A percentile compares a stretch with the other conserved stretches of the same genome.
Conservation (phyloP, 2,888 invertebrate species). For the Hemaris fuciformis region DNA sequence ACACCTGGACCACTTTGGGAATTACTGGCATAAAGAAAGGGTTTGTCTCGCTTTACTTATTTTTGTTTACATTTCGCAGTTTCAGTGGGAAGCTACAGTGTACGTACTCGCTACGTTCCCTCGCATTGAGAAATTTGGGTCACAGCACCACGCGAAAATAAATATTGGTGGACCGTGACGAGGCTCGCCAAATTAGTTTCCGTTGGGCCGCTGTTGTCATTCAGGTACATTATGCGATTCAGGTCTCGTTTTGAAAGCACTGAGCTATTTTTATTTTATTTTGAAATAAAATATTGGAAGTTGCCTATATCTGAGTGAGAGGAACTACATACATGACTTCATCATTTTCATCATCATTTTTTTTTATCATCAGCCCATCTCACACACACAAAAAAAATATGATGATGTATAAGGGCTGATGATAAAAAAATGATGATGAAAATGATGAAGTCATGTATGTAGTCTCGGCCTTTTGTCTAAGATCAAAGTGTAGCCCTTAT, state of each 20-base stretch:
- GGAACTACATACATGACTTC: too few species aligned
- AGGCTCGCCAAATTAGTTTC: not conserved
- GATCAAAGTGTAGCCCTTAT: too few species aligned
- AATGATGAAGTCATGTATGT: too few species aligned
- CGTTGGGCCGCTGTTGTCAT: not conserved
- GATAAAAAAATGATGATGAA: too few species aligned
- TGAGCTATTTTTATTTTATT: not conserved
- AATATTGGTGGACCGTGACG: slow-evolving; percentile 8
- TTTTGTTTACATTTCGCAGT: slow-evolving; percentile 3
- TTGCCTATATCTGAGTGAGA: too few species aligned
- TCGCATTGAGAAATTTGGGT: not conserved
- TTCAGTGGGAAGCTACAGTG: not conserved
- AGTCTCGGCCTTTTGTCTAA: too few species aligned
- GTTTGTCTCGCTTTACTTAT: not conserved
- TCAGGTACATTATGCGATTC: not conserved
- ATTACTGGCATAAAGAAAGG: not conserved
- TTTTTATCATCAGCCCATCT: too few species aligned
- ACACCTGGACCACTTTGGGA: too few species aligned
- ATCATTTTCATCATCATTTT: too few species aligned
- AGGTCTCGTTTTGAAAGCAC: not conserved
- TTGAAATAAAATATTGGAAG: too few species aligned
- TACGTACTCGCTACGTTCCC: not conserved
- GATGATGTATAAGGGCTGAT: too few species aligned
- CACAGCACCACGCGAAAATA: slow-evolving; percentile 7
- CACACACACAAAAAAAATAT: too few species aligned